Percentiles rank a stretch among this genome's conserved stretches.
These are phyloP conservation scores for Euzophera pinguis DNA, from an alignment of 2,888 invertebrate species.

Conservation along the genomic window DNA sequence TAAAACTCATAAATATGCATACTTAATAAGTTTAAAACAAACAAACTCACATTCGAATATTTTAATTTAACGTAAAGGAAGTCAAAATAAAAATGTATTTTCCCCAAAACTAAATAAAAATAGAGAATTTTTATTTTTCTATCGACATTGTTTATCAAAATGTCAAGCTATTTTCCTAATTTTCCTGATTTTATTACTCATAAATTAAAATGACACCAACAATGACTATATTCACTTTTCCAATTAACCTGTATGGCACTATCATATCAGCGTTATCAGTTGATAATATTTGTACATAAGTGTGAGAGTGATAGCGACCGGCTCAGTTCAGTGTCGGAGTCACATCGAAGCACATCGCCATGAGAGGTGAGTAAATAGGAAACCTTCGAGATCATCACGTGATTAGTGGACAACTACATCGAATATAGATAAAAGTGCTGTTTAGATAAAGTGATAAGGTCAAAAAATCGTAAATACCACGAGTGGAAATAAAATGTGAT, in stretches of 20 bases:
- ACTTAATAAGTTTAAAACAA: too few relatives aligned
- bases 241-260: neutral
- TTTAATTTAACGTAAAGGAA: too few relatives aligned
- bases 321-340: neutral
- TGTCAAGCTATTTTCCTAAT: too few relatives aligned
- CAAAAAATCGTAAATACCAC: too few relatives aligned
- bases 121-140: too few relatives aligned
- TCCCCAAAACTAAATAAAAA: too few relatives aligned
- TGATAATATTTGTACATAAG: constrained; percentile 4
- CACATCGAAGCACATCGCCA: neutral
- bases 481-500: too few relatives aligned
- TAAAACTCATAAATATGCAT: too few relatives aligned
- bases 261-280: constrained; percentile 7
- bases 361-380: constrained; percentile 9
- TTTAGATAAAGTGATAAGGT: neutral
- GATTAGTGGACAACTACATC: neutral
- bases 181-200: too few relatives aligned
- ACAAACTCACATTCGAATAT: too few relatives aligned
- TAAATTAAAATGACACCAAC: neutral
- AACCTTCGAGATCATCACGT: neutral
- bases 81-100: too few relatives aligned
- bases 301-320: neutral
- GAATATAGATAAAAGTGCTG: neutral
- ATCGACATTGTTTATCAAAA: too few relatives aligned
- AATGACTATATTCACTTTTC: neutral